Evolutionary conservation across 1,140 invertebrate species (phyloP).

Genomic region (Sweltsa coloradensis): DNA sequence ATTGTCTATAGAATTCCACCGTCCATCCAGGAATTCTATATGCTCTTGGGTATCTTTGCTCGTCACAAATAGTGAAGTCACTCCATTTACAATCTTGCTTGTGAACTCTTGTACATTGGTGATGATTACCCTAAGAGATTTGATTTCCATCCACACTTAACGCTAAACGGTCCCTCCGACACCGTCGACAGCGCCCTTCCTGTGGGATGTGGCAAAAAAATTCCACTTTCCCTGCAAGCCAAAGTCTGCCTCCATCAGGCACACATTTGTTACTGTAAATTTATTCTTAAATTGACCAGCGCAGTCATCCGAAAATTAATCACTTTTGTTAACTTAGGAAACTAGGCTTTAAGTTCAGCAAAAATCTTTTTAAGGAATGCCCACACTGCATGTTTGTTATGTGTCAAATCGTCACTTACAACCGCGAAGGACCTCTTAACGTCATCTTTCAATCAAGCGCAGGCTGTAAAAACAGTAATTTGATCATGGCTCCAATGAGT

Average conservation of each 20-base stretch:
- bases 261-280: conserved; percentile 22
- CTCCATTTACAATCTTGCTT: too few species aligned
- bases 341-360: not conserved
- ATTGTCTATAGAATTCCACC: too few species aligned
- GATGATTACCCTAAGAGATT: too few species aligned
- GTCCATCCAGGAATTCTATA: too few species aligned
- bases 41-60: too few species aligned
- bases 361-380: conserved; percentile 1
- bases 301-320: conserved; percentile 19
- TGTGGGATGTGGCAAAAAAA: conserved; percentile 22
- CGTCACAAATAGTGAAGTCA: too few species aligned
- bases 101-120: too few species aligned
- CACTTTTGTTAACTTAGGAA: not conserved
- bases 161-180: conserved; percentile 18
- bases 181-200: conserved; percentile 21
- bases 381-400: conserved; percentile 1
- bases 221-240: conserved; percentile 21
- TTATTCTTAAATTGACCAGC: conserved; percentile 22
- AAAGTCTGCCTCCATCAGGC: conserved; percentile 18
- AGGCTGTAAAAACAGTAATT: conserved; percentile 14
- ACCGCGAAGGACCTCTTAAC: not conserved
- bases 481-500: conserved; percentile 18
- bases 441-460: conserved; percentile 3
- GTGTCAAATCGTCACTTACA: conserved; percentile 1
- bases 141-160: too few species aligned